Evolutionary conservation across 2,888 invertebrate species (phyloP).

Genomic region (Camptogramma bilineatum): DNA sequence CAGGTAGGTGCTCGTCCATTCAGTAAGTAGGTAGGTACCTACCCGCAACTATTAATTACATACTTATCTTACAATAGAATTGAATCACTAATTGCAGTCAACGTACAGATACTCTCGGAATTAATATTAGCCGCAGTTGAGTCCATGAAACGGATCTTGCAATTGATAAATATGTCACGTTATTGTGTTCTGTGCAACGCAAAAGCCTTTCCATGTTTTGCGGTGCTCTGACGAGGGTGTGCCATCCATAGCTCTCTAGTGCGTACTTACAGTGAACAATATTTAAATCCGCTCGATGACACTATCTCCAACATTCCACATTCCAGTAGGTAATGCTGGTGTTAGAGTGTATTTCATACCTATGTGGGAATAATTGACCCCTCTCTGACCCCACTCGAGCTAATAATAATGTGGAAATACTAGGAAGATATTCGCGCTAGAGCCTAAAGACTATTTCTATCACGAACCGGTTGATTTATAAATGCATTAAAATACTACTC

Average conservation of each 20-base stretch:
- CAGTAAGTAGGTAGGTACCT: not conserved
- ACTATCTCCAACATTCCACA: slow-evolving; percentile 31
- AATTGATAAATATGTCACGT: slow-evolving; percentile 24
- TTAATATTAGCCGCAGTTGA: slow-evolving; percentile 17
- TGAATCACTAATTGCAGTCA: slow-evolving; percentile 27
- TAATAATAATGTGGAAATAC: slow-evolving; percentile 59
- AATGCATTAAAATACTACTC: slow-evolving; percentile 26
- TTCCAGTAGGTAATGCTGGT: slow-evolving; percentile 37
- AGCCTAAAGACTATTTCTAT: slow-evolving; percentile 40
- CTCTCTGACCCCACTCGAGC: slow-evolving; percentile 52
- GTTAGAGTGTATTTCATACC: slow-evolving; percentile 47
- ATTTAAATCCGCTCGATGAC: slow-evolving; percentile 32
- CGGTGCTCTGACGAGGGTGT: slow-evolving; percentile 11
- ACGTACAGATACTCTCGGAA: slow-evolving; percentile 16
- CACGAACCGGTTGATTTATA: slow-evolving; percentile 55
- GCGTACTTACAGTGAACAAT: slow-evolving; percentile 31
- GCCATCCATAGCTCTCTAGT: slow-evolving; percentile 8
- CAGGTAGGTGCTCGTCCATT: slow-evolving; percentile 1
- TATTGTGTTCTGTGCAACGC: slow-evolving; percentile 8
- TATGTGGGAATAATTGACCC: slow-evolving; percentile 61
- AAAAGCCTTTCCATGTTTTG: slow-evolving; percentile 12
- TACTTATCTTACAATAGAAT: slow-evolving; percentile 25
- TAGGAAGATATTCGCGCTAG: slow-evolving; percentile 54
- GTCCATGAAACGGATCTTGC: slow-evolving; percentile 16
- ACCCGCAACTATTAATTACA: slow-evolving; percentile 22